Percentiles rank a stretch among this genome's conserved stretches.
Evolutionary conservation across 2,888 invertebrate genomes (phyloP).

Genomic region (Axea sp.): DNA sequence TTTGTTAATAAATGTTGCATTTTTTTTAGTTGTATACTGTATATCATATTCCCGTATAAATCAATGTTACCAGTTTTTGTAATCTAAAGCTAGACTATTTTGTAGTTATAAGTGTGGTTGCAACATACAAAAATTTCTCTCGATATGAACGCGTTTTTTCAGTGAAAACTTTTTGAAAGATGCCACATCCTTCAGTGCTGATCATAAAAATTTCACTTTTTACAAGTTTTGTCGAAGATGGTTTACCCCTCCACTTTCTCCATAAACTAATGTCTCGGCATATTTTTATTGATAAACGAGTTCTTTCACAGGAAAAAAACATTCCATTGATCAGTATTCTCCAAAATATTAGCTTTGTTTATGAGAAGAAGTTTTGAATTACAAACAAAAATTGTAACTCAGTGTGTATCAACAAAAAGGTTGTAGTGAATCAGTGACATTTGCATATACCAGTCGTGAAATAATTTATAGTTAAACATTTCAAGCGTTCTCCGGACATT

Average conservation of each 20-base stretch:
- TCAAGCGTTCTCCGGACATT: slow-evolving; percentile 30
- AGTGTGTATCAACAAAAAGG: slow-evolving; percentile 6
- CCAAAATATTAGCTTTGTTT: not conserved
- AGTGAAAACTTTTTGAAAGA: slow-evolving; percentile 28
- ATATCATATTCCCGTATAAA: too few species aligned
- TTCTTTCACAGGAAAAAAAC: slow-evolving; percentile 61
- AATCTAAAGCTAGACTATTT: too few species aligned
- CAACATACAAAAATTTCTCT: slow-evolving; percentile 7
- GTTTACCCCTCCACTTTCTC: slow-evolving; percentile 62
- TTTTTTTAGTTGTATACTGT: too few species aligned
- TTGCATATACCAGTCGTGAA: slow-evolving; percentile 34
- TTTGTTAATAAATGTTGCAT: too few species aligned
- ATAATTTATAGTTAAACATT: slow-evolving; percentile 43
- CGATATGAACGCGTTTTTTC: not conserved
- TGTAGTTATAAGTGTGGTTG: too few species aligned
- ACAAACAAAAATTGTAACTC: slow-evolving; percentile 6
- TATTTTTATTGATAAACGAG: slow-evolving; percentile 67
- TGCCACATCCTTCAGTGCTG: slow-evolving; percentile 43
- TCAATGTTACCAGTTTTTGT: too few species aligned
- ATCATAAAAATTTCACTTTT: slow-evolving; percentile 75
- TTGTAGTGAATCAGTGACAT: slow-evolving; percentile 36
- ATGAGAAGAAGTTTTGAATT: slow-evolving; percentile 12
- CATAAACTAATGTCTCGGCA: slow-evolving; percentile 32
- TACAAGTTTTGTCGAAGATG: slow-evolving; percentile 62
- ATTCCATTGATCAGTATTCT: slow-evolving; percentile 27